phyloP scores from a whole-genome alignment of 2,797 vertebrate species.

The Onychomys arenicola region DNA sequence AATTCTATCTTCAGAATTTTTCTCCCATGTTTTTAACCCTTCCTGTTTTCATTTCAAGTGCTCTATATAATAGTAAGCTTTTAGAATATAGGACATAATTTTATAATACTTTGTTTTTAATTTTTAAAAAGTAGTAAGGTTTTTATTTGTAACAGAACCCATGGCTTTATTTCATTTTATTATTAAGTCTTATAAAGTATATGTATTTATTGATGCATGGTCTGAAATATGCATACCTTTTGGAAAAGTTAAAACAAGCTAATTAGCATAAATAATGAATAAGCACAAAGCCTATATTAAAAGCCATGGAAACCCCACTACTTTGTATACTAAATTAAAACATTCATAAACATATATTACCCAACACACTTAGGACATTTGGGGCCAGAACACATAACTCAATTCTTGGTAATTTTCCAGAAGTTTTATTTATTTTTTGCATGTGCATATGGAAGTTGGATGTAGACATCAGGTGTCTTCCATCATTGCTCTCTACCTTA shows the following conservation, averaged over 20 bases:
- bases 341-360: not conserved
- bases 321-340: not conserved
- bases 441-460: not conserved
- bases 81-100: not conserved
- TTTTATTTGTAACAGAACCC: not conserved
- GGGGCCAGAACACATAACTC: not conserved
- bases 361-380: not conserved
- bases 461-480: not conserved
- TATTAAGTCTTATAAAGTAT: not conserved
- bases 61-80: not conserved
- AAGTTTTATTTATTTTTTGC: not conserved
- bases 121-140: not conserved
- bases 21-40: not conserved
- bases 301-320: not conserved
- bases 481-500: not conserved
- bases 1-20: not conserved
- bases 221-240: not conserved
- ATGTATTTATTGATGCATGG: not conserved
- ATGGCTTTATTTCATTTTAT: not conserved
- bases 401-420: not conserved
- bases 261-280: not conserved
- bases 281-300: not conserved
- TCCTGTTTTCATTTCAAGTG: not conserved
- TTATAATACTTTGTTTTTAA: not conserved
- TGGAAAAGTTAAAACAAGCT: not conserved